Percentiles rank a stretch among this genome's conserved stretches.
Conservation (phyloP, 2,113 vertebrate genomes). For the Sprattus sprattus region DNA sequence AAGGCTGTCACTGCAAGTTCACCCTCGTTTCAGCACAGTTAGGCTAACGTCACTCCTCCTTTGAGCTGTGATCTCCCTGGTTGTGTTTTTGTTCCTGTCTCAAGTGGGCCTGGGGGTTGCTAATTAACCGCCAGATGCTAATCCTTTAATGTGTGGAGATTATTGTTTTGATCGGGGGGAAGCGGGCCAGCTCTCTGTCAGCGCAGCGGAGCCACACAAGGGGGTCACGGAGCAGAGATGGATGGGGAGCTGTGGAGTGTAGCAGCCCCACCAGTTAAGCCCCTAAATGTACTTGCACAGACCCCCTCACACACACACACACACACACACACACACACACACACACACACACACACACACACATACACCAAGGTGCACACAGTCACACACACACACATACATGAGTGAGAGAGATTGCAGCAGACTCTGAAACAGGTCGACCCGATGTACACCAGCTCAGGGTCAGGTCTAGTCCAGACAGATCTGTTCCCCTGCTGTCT, state of each 20-base stretch:
- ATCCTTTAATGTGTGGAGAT: constrained; percentile 3
- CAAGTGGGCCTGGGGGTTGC: neutral
- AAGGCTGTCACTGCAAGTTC: neutral
- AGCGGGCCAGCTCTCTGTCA: neutral
- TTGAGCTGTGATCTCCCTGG: neutral
- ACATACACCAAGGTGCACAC: neutral
- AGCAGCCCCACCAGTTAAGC: neutral
- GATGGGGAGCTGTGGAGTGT: no score
- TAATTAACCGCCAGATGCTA: neutral
- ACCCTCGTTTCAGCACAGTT: neutral
- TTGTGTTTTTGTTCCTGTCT: neutral
- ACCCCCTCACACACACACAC: neutral
- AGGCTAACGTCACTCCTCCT: neutral
- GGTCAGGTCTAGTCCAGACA: no score
- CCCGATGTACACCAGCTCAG: no score
- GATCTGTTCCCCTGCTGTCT: neutral
- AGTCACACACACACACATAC: neutral
- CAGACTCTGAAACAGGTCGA: no score
- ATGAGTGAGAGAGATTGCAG: no score
- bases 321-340: neutral
- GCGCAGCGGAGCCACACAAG: neutral
- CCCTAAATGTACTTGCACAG: neutral
- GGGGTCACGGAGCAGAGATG: no score
- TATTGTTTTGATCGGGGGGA: neutral
- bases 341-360: neutral